Conservation (phyloP, 1,140 invertebrate genomes). For the Lysiphlebus fabarum region DNA sequence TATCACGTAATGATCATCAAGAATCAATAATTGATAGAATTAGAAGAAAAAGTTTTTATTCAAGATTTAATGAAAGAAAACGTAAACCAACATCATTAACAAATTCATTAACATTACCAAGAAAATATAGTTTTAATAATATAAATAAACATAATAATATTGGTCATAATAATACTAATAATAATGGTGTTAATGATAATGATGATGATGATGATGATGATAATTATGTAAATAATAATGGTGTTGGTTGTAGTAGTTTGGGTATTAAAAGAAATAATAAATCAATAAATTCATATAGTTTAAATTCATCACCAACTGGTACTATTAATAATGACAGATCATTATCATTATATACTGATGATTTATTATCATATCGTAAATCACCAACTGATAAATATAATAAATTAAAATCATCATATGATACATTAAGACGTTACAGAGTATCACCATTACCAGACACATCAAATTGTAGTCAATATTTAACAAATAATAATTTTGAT, state of each 20-base stretch:
- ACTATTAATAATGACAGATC: conserved; percentile 36
- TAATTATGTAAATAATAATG: too few relatives aligned
- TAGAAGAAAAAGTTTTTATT: conserved; percentile 82
- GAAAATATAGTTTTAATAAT: conserved; percentile 45
- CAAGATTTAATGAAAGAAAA: conserved; percentile 79
- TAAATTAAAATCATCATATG: conserved; percentile 39
- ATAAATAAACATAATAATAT: neutral
- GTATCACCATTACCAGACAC: conserved; percentile 39
- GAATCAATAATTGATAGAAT: conserved; percentile 83
- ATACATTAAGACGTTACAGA: conserved; percentile 41
- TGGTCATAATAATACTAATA: too few relatives aligned
- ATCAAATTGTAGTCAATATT: conserved; percentile 34
- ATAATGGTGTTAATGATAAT: too few relatives aligned
- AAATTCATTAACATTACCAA: conserved; percentile 38
- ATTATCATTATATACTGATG: conserved; percentile 41
- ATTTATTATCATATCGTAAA: conserved; percentile 27
- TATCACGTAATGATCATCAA: conserved; percentile 46
- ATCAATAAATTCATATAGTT: conserved; percentile 24
- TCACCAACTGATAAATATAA: conserved; percentile 41
- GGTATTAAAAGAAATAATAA: conserved; percentile 25
- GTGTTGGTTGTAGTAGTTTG: too few relatives aligned
- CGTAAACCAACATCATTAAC: conserved; percentile 50
- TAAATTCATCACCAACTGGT: conserved; percentile 20
- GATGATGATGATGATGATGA: too few relatives aligned
- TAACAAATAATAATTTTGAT: conserved; percentile 36